Percentiles rank a stretch among this genome's conserved stretches.
Conservation (phyloP, 1,140 invertebrate genomes). For the Rhyzopertha dominica region DNA sequence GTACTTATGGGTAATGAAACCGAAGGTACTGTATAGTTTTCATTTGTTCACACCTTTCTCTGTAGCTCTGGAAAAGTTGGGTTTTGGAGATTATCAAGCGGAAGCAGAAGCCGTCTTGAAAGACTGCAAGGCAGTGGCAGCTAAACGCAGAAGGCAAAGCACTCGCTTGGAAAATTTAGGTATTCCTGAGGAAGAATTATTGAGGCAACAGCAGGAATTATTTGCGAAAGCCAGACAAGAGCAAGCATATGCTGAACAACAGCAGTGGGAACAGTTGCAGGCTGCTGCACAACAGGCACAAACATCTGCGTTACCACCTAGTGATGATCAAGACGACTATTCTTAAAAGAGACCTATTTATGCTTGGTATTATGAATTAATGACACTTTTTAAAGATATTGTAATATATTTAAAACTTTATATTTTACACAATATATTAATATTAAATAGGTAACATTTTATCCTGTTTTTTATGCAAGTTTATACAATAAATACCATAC, state of each 20-base stretch:
- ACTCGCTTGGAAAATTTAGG: constrained; percentile 93
- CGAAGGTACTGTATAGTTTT: constrained; percentile 1
- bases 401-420: too few species aligned
- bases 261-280: constrained; percentile 84
- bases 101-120: constrained; percentile 91
- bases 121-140: constrained; percentile 94
- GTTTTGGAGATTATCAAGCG: constrained; percentile 88
- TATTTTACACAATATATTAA: too few species aligned
- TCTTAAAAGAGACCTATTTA: constrained; percentile 42
- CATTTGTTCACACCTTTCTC: constrained; percentile 16
- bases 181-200: constrained; percentile 94
- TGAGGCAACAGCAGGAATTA: constrained; percentile 96
- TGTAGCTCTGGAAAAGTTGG: constrained; percentile 84
- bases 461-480: too few species aligned
- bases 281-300: constrained; percentile 52
- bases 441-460: too few species aligned
- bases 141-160: constrained; percentile 88
- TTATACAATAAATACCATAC: too few species aligned
- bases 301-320: constrained; percentile 43
- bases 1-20: constrained; percentile 67
- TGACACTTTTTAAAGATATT: too few species aligned
- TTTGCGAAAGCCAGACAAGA: constrained; percentile 94
- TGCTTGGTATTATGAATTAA: too few species aligned
- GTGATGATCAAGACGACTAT: constrained; percentile 55
- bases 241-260: constrained; percentile 80